Evolutionary conservation across 2,113 vertebrate species (phyloP), one percentile per base, ranked within the genome.

Genomic region (Piaya cayana): DNA sequence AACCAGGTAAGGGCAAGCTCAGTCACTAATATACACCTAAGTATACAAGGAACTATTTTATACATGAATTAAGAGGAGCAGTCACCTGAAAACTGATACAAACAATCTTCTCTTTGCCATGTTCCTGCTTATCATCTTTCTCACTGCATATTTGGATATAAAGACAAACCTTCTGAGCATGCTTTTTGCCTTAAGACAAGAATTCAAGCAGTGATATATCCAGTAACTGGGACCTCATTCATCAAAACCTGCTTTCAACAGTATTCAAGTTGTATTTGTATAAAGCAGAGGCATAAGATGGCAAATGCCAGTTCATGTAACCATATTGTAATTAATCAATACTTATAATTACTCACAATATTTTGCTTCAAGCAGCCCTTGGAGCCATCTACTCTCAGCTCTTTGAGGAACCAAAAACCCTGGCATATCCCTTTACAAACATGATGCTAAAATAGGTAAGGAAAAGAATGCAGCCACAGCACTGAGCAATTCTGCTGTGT

Each of bases 161-260:
- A 70, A 97, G 70, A 45, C 68, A 97, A 92, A 99, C 94, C 86
- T 98, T 98, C 86, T 98, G 96, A 69, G 98, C 97, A 64, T 99
- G 98, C 56, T 97, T 98, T 97, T 98, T 98, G 79, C 99, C 99
- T 99, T 99, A 93, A 55, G 62, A 45, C 20, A 60, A 50, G 50
- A 15, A 64, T 22, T 12, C 39, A 77, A 25, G 47, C 26, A 80
- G 25, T 27, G 52, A 25, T 17, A 52, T 15, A 42, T 32, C 21
- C 63, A 71, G 25, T 49, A 37, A 71, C 21, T 32, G 64, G 36
- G 47, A 91, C 30, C 32, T 55, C 22, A 30, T 34, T 59, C 8
- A 55, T 36, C 22, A 39, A 76, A 70, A 90, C 8, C 39, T 12
- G 23, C 37, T 69, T 78, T 92, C 34, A 42, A 36, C 19, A 20